phyloP scores from a whole-genome alignment of 2,113 vertebrate species.

The Carassius gibelio region DNA sequence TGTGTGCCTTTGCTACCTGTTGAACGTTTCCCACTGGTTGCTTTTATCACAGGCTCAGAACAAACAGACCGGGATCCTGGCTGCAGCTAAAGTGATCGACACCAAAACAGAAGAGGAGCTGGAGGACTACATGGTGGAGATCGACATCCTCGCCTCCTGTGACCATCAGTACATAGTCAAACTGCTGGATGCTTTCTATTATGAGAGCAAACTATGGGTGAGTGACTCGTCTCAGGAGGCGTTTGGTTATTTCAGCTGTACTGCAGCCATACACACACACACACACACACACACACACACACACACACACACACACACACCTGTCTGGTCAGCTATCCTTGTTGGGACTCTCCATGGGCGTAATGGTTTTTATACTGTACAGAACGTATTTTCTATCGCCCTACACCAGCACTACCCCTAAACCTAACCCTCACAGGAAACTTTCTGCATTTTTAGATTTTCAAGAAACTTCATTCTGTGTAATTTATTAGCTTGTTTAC shows the following conservation, averaged over 20 bases:
- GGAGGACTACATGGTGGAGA: constrained; percentile 99
- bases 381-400: too few species aligned
- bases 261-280: neutral
- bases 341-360: too few species aligned
- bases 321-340: too few species aligned
- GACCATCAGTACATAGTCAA: constrained; percentile 95
- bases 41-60: constrained; percentile 85
- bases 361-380: too few species aligned
- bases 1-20: neutral
- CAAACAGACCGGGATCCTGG: constrained; percentile 91
- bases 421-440: too few species aligned
- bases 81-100: constrained; percentile 98
- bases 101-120: constrained; percentile 98
- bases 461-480: too few species aligned
- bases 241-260: neutral
- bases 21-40: neutral
- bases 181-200: constrained; percentile 97
- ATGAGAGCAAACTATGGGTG: constrained; percentile 97
- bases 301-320: neutral
- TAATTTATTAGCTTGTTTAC: too few species aligned
- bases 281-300: neutral
- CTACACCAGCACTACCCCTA: too few species aligned
- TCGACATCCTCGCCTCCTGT: constrained; percentile 97
- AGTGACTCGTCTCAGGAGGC: constrained; percentile 55
- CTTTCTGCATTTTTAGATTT: too few species aligned